Evolutionary conservation across 2,113 vertebrate genomes (phyloP), one percentile per base, ranked within the genome.

Genomic region (Pteropus alecto): DNA sequence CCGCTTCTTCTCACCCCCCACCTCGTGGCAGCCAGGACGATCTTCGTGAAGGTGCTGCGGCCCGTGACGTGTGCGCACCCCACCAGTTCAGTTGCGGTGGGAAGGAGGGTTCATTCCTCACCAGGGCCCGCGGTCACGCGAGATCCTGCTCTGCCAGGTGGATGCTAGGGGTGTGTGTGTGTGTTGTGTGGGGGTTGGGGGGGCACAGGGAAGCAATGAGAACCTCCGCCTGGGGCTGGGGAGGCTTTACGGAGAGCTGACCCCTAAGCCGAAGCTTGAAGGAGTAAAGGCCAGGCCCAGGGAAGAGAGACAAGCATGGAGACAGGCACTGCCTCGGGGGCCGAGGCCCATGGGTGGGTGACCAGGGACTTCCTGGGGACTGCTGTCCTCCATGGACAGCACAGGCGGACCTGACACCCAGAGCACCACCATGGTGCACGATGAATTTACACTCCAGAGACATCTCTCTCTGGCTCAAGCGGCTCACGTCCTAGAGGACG

Each of bases 51-150:
- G 11, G 10, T 0, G 6, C 68, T 14, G 33, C 5, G 48, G 28
- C n/a, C 56, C 30, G 1, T 7, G 15, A 33, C 26, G 38, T 13
- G 63, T 1, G 2, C 2, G 30, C 51, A 14, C 15, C 7, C 12
- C 5, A n/a, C 51, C 18, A 13, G 43, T 51, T 11, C 26, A 5
- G 43, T 0, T 10, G 8, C 3, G 3, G 41, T 19, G 16, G 54
- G 16, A 85, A 71, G 1, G 16, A 86, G 35, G n/a, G 1, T 0
- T 3, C n/a, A 1, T 7, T 41, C 74, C 12, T 38, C 7, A 22
- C 12, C 19, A 2, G 13, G 60, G 15, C 58, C 65, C 22, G 1
- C 4, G 41, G 35, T 4, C 71, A 30, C 46, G 3, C 41, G 41
- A 6, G 11, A 14, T 35, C 58, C 3, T 2, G 24, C 14, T 61